Evolutionary conservation across 2,888 invertebrate species (phyloP), one percentile per base, ranked within the genome.

Genomic region (Coelinius sp.): DNA sequence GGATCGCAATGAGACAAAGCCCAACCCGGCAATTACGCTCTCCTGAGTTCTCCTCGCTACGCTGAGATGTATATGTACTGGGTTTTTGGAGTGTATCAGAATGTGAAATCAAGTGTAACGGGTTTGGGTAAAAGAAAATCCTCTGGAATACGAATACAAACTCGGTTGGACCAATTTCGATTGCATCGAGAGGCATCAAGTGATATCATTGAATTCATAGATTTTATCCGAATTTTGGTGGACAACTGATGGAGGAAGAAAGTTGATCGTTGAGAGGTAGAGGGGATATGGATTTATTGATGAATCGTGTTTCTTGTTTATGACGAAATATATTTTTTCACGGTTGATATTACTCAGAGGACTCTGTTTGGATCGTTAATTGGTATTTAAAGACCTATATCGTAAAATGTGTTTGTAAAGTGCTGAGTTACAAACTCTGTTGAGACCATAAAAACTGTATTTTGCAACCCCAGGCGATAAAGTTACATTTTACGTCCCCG

Each of bases 21-120:
- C 64, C 71, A 67, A 72, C 71, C 75, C 71, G 70, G 74, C 73
- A 72, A 77, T 75, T 76, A 74, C 73, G 67, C 65, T 59, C 68
- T 49, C 65, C 74, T 65, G 70, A 66, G 72, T 41, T 38, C 25
- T 44, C 67, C 72, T 20, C 17, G 46, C n/a, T 41, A n/a, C 53
- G 25, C 53, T 53, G n/a, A 2, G n/a, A 10, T 6, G 59, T 59
- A 22, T 59, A 25, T 56, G n/a, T 59, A 59, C 35, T 27, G n/a
- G 17, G 31, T 17, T 22, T 59, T 17, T 35, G 14, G 25, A 12
- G 56, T 35, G 63, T 70, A 74, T 74, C 75, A 71, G 75, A 78
- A 78, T 76, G 78, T 77, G 78, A 77, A 78, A 78, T 77, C 74
- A 76, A 75, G 76, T 77, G 76, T 78, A 76, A 71, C 76, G 76